These are phyloP conservation scores for Sorex araneus DNA, from an alignment of 2,113 vertebrate species.

Conservation along the genomic window DNA sequence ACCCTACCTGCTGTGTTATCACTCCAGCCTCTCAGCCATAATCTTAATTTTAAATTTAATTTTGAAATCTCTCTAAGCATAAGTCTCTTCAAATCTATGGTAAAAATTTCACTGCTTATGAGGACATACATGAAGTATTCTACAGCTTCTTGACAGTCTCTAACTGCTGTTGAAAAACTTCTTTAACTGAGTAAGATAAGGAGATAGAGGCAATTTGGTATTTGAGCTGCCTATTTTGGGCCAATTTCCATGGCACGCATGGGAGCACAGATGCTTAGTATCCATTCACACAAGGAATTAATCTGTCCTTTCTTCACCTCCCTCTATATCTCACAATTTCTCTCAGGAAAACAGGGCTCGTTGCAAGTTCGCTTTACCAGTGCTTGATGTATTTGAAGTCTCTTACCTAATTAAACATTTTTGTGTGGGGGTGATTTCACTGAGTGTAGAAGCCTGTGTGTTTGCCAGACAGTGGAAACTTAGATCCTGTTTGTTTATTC, in stretches of 20 bases:
- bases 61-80: background rate
- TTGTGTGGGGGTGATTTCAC: background rate
- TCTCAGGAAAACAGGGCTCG: background rate
- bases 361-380: background rate
- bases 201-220: too few relatives aligned
- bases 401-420: constrained; percentile 22
- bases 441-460: background rate
- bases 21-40: too few relatives aligned
- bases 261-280: background rate
- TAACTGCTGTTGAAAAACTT: background rate
- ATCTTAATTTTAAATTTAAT: background rate
- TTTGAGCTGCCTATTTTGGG: background rate
- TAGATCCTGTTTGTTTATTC: constrained; percentile 18
- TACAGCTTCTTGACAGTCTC: background rate
- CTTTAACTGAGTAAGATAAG: background rate
- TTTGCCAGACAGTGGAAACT: background rate
- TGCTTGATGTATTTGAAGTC: background rate
- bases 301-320: background rate
- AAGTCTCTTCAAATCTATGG: background rate
- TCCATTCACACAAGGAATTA: background rate
- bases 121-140: background rate
- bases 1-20: too few relatives aligned
- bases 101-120: background rate
- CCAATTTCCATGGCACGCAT: background rate
- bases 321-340: background rate